Base-by-base conservation (phyloP, 30 jellyfish, hydroid and myxozoan genomes). In the Phacellophora camtschatica region DNA sequence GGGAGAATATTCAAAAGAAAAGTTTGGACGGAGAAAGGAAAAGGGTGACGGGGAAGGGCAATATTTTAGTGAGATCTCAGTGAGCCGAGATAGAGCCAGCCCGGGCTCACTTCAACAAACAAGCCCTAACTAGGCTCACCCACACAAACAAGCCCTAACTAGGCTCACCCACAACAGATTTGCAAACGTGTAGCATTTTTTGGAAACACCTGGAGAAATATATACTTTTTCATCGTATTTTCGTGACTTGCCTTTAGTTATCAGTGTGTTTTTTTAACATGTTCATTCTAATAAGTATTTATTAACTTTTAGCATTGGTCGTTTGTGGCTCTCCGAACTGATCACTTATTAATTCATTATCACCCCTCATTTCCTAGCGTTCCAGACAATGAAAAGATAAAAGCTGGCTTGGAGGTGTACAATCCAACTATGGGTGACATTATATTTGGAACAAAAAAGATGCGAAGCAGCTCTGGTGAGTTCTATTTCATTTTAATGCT, bases 341-440 rank as follows among this genome's bases (percentile, higher is more conserved):
- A n/a, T n/a, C n/a, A n/a, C n/a, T n/a, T n/a, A n/a, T 20, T 16
- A 22, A 22, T 35, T 43, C 31, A 2, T 4, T 16, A 46, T 22
- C 0, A 12, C 45, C 2, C 28, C 5, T 51, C 5, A 13, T 5
- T 24, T 18, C 27, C 7, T 65, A 48, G 76, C 8, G 90, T 48
- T 5, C 48, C 61, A 19, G 74, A 8, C 29, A 66, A 65, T 10
- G 84, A 46, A 35, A 20, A 9, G 5, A 19, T 11, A 27, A 39
- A 37, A 24, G 29, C 80, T 23, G 95, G 95, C 8, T 18, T 83
- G 33, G 88, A 83, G 32, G 70, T 27, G 0, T 83, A 48, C 83
- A 69, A 49, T 28, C 95, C 82, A 27, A 12, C 88, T 2, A 50
- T 35, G 69, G 95, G 95, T 36, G 95, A 83, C 56, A 30, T 83